Evolutionary conservation across 1,140 invertebrate genomes (phyloP).

Genomic region (Leptoteleia sp.): DNA sequence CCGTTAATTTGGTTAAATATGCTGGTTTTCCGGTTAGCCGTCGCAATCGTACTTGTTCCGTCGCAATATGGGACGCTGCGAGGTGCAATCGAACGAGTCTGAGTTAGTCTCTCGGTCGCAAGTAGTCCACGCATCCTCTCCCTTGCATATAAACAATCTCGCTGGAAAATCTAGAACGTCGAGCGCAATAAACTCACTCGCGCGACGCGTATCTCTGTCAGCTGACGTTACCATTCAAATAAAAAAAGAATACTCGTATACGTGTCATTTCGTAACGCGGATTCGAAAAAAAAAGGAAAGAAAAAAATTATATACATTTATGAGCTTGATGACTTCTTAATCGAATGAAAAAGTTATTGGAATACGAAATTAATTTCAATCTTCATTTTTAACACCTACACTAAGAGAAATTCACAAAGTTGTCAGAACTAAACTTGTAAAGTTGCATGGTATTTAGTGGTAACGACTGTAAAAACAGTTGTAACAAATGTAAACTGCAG

Average conservation of each 20-base stretch:
- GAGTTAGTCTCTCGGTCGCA: slow-evolving; percentile 64
- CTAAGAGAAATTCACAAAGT: too few relatives aligned
- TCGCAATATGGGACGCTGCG: slow-evolving; percentile 66
- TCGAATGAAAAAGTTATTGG: too few relatives aligned
- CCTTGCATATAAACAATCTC: slow-evolving; percentile 79
- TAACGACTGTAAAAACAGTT: too few relatives aligned
- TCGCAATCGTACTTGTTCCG: slow-evolving; percentile 45
- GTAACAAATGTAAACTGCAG: too few relatives aligned
- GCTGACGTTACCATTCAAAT: slow-evolving; percentile 44
- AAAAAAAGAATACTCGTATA: slow-evolving; percentile 34
- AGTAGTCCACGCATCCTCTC: slow-evolving; percentile 78
- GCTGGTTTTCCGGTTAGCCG: slow-evolving; percentile 39
- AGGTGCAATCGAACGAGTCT: slow-evolving; percentile 67
- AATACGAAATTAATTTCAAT: too few relatives aligned
- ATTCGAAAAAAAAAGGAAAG: slow-evolving; percentile 18
- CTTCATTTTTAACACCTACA: too few relatives aligned
- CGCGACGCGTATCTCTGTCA: slow-evolving; percentile 53
- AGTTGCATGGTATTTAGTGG: too few relatives aligned
- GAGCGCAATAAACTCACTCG: slow-evolving; percentile 69
- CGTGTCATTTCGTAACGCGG: slow-evolving; percentile 39
- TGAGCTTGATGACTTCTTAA: too few relatives aligned
- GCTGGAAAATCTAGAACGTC: slow-evolving; percentile 77
- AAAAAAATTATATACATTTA: too few relatives aligned
- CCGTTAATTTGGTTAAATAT: slow-evolving; percentile 31
- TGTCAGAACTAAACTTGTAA: too few relatives aligned